Evolutionary conservation across 2,113 vertebrate species (phyloP).

Genomic region (Bufo bufo): DNA sequence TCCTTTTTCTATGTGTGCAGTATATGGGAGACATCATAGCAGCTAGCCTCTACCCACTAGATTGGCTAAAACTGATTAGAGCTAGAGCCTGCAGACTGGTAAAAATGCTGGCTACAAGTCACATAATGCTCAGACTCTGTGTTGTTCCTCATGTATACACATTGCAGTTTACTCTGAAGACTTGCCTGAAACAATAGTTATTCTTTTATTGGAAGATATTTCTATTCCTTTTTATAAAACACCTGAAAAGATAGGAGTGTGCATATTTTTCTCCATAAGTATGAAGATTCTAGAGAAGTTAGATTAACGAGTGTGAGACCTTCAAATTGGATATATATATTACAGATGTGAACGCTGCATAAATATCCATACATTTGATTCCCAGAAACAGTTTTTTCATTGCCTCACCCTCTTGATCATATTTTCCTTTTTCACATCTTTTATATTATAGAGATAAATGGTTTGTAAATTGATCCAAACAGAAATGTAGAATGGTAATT

Average conservation of each 20-base stretch:
- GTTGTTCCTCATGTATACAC: too few relatives aligned
- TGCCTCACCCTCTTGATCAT: not conserved
- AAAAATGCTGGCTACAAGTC: too few relatives aligned
- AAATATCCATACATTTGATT: not conserved
- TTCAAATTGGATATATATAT: not conserved
- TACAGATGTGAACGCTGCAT: not conserved
- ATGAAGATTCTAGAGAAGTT: not conserved
- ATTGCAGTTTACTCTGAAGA: too few relatives aligned
- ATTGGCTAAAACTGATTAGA: too few relatives aligned
- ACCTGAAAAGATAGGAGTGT: not conserved
- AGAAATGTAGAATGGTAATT: not conserved
- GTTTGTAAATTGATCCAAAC: conserved; percentile 15
- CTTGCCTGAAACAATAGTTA: too few relatives aligned
- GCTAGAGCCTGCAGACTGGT: too few relatives aligned
- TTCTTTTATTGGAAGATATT: not conserved
- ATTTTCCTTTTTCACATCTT: conserved; percentile 2
- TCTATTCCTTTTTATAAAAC: not conserved
- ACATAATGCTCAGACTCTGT: too few relatives aligned
- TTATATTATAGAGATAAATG: not conserved
- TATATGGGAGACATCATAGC: too few relatives aligned
- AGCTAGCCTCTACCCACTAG: too few relatives aligned
- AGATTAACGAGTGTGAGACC: not conserved
- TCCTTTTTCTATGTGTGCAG: too few relatives aligned
- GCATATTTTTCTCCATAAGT: not conserved
- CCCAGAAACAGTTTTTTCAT: not conserved